Evolutionary conservation across 2,113 vertebrate species (phyloP).

Genomic region (Hiodon tergisus): DNA sequence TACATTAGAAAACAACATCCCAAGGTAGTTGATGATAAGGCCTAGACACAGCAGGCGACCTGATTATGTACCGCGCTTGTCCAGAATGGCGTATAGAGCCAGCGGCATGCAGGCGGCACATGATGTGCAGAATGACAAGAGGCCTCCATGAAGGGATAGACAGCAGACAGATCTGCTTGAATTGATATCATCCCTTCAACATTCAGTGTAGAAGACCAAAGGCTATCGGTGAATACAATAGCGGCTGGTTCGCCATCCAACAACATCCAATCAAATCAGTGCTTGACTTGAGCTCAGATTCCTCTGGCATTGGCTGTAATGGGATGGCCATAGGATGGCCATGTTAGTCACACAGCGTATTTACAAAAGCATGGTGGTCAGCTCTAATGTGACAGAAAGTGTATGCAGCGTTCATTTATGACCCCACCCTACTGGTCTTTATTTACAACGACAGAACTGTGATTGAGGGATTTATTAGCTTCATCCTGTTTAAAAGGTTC

Average conservation of each 20-base stretch:
- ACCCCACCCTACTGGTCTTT: not conserved
- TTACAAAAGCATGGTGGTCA: not conserved
- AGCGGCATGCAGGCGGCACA: not conserved
- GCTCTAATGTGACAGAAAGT: not conserved
- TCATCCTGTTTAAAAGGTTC: slow-evolving; percentile 2
- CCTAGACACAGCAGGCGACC: slow-evolving; percentile 33
- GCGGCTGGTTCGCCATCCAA: too few relatives aligned
- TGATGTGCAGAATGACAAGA: too few relatives aligned
- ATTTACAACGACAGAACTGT: slow-evolving; percentile 1
- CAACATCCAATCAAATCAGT: too few relatives aligned
- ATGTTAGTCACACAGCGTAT: too few relatives aligned
- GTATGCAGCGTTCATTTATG: not conserved
- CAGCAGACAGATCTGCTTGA: too few relatives aligned
- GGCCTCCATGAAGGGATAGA: too few relatives aligned
- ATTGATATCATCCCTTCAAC: too few relatives aligned
- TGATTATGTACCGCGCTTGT: slow-evolving; percentile 58
- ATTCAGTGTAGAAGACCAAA: too few relatives aligned
- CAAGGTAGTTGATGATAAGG: not conserved
- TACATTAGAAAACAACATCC: not conserved
- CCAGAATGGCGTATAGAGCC: slow-evolving; percentile 44
- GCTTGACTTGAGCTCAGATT: too few relatives aligned
- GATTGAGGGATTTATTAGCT: slow-evolving; percentile 23
- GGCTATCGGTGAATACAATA: too few relatives aligned
- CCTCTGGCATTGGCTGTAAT: too few relatives aligned
- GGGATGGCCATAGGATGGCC: too few relatives aligned